phyloP scores from a whole-genome alignment of 2,797 vertebrate species.

The Phalanger gymnotis region DNA sequence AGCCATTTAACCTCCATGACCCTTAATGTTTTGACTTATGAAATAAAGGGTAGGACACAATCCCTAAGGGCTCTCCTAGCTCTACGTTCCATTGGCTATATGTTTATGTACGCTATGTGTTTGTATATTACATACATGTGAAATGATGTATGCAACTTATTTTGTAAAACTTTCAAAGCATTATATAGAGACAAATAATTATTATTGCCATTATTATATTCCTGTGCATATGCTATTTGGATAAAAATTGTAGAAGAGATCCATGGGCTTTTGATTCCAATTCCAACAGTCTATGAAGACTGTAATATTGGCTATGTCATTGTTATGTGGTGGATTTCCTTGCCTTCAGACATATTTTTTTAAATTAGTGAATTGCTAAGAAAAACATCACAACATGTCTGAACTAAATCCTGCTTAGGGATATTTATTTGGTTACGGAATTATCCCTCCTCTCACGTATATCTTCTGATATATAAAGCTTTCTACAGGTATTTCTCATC shows the following conservation, averaged over 20 bases:
- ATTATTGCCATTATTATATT: neutral
- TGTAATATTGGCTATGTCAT: constrained; percentile 15
- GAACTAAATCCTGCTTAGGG: neutral
- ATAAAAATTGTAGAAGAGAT: constrained; percentile 32
- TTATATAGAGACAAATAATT: neutral
- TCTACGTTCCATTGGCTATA: neutral
- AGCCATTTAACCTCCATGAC: neutral
- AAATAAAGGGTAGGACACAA: neutral
- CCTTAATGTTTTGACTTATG: neutral
- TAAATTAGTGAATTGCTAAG: neutral
- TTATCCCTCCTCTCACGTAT: neutral
- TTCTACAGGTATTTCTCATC: neutral
- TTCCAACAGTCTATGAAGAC: neutral
- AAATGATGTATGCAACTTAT: neutral
- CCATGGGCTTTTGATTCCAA: constrained; percentile 1
- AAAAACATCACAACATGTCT: constrained; percentile 14
- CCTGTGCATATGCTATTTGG: neutral
- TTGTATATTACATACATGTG: neutral
- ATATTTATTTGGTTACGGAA: neutral
- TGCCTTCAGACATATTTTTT: constrained; percentile 15
- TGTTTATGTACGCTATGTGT: neutral
- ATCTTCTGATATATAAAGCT: neutral
- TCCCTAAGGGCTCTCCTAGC: neutral
- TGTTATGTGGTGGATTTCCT: constrained; percentile 26
- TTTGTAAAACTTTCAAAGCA: neutral